phyloP scores from a whole-genome alignment of 2,888 invertebrate species.

The Rhingia rostrata region DNA sequence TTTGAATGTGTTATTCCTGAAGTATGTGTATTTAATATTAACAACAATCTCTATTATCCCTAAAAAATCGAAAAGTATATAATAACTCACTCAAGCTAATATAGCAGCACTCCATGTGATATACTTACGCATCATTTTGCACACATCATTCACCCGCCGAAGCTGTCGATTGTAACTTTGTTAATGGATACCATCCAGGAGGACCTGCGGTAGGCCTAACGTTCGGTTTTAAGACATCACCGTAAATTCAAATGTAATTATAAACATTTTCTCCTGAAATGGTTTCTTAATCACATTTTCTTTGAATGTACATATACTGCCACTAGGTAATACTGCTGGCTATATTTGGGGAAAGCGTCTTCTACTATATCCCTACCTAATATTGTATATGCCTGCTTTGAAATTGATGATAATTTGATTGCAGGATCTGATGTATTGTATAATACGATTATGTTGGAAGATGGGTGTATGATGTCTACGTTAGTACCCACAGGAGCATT shows the following conservation, averaged over 20 bases:
- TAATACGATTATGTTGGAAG: slow-evolving; percentile 51
- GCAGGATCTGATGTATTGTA: slow-evolving; percentile 65
- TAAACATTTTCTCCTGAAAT: slow-evolving; percentile 67
- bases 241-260: slow-evolving; percentile 68
- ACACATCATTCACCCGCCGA: too few relatives aligned
- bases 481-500: background rate
- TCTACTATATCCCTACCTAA: too few relatives aligned
- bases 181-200: too few relatives aligned
- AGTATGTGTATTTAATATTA: too few relatives aligned
- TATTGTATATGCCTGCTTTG: slow-evolving; percentile 14
- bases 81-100: too few relatives aligned
- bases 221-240: slow-evolving; percentile 16
- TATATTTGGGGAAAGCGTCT: background rate
- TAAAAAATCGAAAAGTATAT: too few relatives aligned
- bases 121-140: too few relatives aligned
- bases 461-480: background rate
- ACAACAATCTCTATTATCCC: too few relatives aligned
- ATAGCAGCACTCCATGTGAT: too few relatives aligned
- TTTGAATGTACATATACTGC: background rate
- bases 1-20: too few relatives aligned
- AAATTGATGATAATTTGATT: slow-evolving; percentile 60
- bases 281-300: slow-evolving; percentile 65
- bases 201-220: too few relatives aligned
- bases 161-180: too few relatives aligned
- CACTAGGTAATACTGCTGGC: background rate